phyloP scores from a whole-genome alignment of 2,888 invertebrate species.

The Synanthedon andrenaeformis region DNA sequence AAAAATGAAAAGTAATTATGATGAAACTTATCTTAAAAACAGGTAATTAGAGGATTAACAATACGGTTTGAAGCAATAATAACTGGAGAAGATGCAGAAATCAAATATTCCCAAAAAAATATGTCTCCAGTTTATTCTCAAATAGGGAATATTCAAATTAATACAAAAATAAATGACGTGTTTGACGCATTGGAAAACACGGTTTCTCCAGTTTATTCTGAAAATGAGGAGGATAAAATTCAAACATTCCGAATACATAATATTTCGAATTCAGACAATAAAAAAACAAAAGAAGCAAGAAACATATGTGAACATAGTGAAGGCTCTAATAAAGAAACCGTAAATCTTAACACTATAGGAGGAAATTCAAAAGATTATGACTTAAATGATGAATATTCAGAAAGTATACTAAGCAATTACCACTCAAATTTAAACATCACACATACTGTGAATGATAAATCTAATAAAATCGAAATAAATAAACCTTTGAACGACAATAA shows the following conservation, averaged over 20 bases:
- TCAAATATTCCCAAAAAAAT: neutral
- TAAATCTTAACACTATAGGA: neutral
- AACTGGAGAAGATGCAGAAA: too few relatives aligned
- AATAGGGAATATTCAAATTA: constrained; percentile 15
- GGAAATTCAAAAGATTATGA: neutral
- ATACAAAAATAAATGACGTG: constrained; percentile 7
- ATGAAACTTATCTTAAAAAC: too few relatives aligned
- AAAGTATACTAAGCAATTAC: constrained; percentile 16
- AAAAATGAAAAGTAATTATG: too few relatives aligned
- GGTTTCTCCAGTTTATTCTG: neutral
- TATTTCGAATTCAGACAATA: neutral
- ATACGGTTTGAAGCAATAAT: too few relatives aligned
- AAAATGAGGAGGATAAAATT: constrained; percentile 7
- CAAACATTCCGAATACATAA: neutral
- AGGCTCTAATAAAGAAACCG: too few relatives aligned
- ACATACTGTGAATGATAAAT: constrained; percentile 4
- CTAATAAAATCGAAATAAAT: constrained; percentile 9
- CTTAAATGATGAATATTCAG: constrained; percentile 16
- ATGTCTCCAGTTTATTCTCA: constrained; percentile 25
- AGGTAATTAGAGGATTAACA: too few relatives aligned
- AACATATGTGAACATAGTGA: too few relatives aligned
- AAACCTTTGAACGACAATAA: neutral
- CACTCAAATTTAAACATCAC: neutral
- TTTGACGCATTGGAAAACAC: constrained; percentile 12
- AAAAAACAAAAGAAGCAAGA: neutral